These are phyloP conservation scores for Grammomys dolichurus DNA, from an alignment of 2,113 vertebrate species.

Conservation along the genomic window DNA sequence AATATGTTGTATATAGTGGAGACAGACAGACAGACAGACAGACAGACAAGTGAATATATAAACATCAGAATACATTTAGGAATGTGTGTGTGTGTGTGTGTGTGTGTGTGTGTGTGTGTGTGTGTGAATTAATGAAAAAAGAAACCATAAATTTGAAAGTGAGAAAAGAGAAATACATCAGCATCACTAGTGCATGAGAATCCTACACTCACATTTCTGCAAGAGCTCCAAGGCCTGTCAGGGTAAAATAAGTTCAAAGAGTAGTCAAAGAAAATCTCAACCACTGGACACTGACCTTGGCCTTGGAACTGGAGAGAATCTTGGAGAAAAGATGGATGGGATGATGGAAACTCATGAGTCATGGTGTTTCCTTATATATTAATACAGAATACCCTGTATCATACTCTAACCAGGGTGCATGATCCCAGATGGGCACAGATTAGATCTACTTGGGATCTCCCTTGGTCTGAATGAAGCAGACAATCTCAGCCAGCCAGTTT, in stretches of 20 bases:
- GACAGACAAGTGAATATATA: no score
- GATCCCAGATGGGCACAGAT: slow-evolving; percentile 86
- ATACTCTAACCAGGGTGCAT: slow-evolving; percentile 85
- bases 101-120: no score
- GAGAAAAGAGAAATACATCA: no score
- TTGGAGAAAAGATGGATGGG: slow-evolving; percentile 83
- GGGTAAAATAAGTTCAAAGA: not conserved
- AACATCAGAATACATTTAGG: no score
- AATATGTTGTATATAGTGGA: no score
- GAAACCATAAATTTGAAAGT: no score
- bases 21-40: no score
- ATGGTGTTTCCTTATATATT: slow-evolving; percentile 25
- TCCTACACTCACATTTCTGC: not conserved
- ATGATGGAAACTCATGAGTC: slow-evolving; percentile 85
- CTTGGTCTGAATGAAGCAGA: slow-evolving; percentile 87
- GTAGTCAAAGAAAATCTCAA: no score
- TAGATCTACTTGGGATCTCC: slow-evolving; percentile 86
- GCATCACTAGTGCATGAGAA: not conserved
- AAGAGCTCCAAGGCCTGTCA: not conserved
- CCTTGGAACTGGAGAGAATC: slow-evolving; percentile 82
- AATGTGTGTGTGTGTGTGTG: no score
- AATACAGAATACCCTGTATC: fast-evolving
- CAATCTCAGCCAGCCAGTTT: slow-evolving; percentile 90
- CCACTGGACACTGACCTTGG: not conserved
- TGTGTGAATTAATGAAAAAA: no score